Percentiles rank a stretch among this genome's conserved stretches.
Evolutionary conservation across 2,797 vertebrate species (phyloP).

Genomic region (Coendou prehensilis): DNA sequence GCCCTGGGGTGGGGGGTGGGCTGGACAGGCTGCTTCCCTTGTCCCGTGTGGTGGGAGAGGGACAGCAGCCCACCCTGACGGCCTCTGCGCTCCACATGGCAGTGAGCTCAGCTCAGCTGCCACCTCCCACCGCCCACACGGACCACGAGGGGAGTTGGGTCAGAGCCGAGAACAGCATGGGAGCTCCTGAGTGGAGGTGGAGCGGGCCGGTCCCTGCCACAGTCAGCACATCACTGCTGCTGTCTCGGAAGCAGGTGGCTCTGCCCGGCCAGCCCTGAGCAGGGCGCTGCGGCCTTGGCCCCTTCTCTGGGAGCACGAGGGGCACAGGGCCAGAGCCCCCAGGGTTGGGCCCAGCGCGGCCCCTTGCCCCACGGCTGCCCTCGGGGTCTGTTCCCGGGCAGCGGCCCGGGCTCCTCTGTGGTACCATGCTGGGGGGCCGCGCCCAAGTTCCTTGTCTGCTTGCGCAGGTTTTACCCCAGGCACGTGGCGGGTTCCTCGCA

Average conservation of each 20-base stretch:
- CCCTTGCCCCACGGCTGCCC: not conserved
- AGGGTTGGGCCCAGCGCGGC: not conserved
- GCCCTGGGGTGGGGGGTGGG: not conserved
- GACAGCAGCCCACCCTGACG: not conserved
- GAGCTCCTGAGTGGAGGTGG: not conserved
- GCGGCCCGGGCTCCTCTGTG: not conserved
- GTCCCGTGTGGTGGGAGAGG: rapidly evolving
- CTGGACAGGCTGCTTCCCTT: not conserved
- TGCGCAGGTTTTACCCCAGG: not conserved
- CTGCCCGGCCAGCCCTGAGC: not conserved
- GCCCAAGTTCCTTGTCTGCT: not conserved
- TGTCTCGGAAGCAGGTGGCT: not conserved
- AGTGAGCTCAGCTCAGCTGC: not conserved
- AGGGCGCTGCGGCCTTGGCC: not conserved
- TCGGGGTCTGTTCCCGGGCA: not conserved
- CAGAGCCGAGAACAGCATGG: not conserved
- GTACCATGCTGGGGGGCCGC: not conserved
- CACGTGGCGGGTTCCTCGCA: no score
- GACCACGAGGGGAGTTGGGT: no score
- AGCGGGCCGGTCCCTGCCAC: not conserved
- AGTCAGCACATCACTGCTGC: not conserved
- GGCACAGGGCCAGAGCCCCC: not conserved
- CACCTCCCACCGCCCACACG: not conserved
- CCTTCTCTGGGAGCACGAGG: not conserved
- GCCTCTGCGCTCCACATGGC: not conserved